A percentile compares a stretch with the other conserved stretches of the same genome.
Evolutionary conservation across 1,140 invertebrate genomes (phyloP).

Genomic region (Asobara japonica): DNA sequence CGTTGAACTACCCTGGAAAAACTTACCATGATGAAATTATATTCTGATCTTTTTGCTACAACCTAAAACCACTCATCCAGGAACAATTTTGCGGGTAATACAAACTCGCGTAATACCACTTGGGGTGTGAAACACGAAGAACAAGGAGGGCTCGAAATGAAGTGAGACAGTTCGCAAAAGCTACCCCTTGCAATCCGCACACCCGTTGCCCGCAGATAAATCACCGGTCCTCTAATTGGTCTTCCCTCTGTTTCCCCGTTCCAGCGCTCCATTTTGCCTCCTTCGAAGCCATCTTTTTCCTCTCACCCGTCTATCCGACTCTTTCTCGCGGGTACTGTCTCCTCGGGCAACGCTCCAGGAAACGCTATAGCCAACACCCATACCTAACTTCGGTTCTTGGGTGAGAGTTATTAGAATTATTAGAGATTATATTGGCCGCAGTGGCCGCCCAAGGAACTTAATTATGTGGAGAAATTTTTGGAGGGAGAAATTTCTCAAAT

Average conservation of each 20-base stretch:
- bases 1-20: too few relatives aligned
- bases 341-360: conserved; percentile 60
- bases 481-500: too few relatives aligned
- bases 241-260: conserved; percentile 62
- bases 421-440: conserved; percentile 64
- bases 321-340: conserved; percentile 29
- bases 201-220: conserved; percentile 66
- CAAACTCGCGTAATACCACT: neutral
- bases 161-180: conserved; percentile 29
- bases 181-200: conserved; percentile 61
- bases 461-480: conserved; percentile 39
- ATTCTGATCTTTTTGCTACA: too few relatives aligned
- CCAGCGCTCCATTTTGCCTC: conserved; percentile 49
- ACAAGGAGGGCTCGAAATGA: neutral
- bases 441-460: conserved; percentile 51
- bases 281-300: conserved; percentile 1
- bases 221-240: conserved; percentile 67
- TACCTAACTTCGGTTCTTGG: conserved; percentile 20
- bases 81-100: neutral
- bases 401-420: conserved; percentile 64
- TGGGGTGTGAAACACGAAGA: conserved; percentile 13
- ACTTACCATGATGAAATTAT: too few relatives aligned
- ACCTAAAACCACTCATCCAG: too few relatives aligned
- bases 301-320: conserved; percentile 29
- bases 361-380: conserved; percentile 43